Percentiles rank a stretch among this genome's conserved stretches.
These are phyloP conservation scores for Phortica okadai DNA, from an alignment of 2,888 invertebrate species.

Conservation along the genomic window DNA sequence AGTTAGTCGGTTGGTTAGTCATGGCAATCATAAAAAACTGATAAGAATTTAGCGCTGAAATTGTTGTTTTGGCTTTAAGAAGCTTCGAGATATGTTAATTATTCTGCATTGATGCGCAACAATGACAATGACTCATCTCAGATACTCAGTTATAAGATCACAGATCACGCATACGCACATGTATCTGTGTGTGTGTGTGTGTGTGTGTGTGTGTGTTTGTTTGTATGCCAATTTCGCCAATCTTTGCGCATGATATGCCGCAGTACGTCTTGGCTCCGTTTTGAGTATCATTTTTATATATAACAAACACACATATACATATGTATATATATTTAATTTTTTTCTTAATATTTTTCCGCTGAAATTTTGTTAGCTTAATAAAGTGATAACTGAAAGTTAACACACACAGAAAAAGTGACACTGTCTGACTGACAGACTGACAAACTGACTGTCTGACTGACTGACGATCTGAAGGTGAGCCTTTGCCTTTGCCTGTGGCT, in stretches of 20 bases:
- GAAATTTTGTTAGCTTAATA: constrained; percentile 2
- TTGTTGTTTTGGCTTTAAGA: no score
- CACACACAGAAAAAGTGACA: not conserved
- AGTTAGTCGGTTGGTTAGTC: no score
- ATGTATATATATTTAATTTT: no score
- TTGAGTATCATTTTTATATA: not conserved
- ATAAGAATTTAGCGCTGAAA: no score
- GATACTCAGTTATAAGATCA: no score
- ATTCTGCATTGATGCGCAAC: no score
- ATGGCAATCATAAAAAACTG: no score
- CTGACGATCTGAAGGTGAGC: not conserved
- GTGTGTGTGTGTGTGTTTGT: not conserved
- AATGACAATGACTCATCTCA: no score
- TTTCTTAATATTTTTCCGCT: no score
- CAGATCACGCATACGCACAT: no score
- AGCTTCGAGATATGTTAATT: no score
- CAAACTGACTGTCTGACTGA: not conserved
- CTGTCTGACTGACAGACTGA: not conserved
- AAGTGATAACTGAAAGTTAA: constrained; percentile 8
- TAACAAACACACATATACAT: not conserved
- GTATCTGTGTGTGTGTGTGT: not conserved
- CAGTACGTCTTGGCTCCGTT: not conserved
- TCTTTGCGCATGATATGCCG: not conserved
- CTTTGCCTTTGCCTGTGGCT: constrained; percentile 45
- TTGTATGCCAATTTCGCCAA: not conserved